Base-by-base conservation (phyloP, 2,888 invertebrate species). In the Schizaphis graminum region DNA sequence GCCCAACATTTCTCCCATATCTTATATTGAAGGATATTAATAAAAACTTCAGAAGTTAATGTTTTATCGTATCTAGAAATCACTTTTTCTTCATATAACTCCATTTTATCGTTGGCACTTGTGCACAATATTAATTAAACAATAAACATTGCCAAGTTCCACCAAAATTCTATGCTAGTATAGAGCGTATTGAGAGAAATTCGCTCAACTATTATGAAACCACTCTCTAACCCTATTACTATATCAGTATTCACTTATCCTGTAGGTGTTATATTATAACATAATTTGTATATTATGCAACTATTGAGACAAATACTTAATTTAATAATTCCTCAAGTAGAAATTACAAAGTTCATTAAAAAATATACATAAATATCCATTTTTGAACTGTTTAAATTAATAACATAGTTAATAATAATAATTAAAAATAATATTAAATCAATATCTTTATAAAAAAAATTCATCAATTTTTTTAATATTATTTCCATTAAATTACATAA, bases 71-170 rank as follows among this genome's bases (percentile, higher is more conserved):
- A 24, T 88, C 67, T 88, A 57, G 47, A 89, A 90, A 90, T 93
- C 89, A 57, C 28, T 93, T 93, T 77, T 93, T 61, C 57, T 90
- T 93, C 89, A 61, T 61, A 84, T 5, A 85, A 93, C 53, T 56
- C 21, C 57, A 57, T 35, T 49, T 16, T 21, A 35, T 47, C 35
- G 44, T 90, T 89, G 93, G 93, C 93, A 93, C 93, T 93, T 85
- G 85, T 44, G 85, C 67, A 56, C 85, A 35, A 90, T 89, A 93
- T 90, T 93, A 93, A 93, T 93, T 93, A 93, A 93, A 93, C 89
- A 93, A 93, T 93, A 93, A 93, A 90, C 93, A 93, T 85, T 93
- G 93, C 93, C 93, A 93, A 93, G 93, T 90, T 90, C 67, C 35
- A 26, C 56, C 47, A 35, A 90, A 93, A 93, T 93, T 90, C 57